phyloP scores from a whole-genome alignment of 2,113 vertebrate species.

The Petaurus breviceps region DNA sequence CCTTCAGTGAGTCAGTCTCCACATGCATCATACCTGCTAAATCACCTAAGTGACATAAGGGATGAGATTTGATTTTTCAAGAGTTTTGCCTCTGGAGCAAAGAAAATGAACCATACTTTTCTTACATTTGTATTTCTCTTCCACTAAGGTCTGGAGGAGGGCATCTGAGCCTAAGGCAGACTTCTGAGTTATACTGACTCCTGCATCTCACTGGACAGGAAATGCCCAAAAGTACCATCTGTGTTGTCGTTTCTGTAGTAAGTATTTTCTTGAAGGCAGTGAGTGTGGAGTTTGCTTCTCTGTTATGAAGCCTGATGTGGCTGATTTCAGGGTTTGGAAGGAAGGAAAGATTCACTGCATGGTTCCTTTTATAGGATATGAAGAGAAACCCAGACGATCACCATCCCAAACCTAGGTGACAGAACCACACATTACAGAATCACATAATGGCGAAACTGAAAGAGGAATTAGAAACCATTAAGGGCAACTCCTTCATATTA shows the following conservation, averaged over 20 bases:
- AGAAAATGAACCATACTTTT: background rate
- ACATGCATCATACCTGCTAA: background rate
- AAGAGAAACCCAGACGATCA: background rate
- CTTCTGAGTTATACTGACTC: background rate
- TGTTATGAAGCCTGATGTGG: background rate
- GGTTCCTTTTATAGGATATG: background rate
- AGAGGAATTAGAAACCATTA: background rate
- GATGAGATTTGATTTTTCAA: background rate
- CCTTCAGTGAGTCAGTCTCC: background rate
- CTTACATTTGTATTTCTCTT: background rate
- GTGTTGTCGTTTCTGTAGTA: background rate
- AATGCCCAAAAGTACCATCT: background rate
- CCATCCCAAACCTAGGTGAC: background rate
- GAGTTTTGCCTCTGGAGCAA: background rate
- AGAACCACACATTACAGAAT: background rate
- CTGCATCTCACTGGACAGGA: background rate
- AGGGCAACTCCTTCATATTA: background rate
- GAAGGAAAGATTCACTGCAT: background rate
- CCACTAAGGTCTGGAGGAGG: background rate
- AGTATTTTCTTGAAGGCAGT: background rate
- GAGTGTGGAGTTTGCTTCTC: background rate
- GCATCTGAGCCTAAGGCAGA: background rate
- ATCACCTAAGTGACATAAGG: background rate
- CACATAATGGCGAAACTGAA: background rate
- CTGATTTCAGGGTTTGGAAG: background rate